Base-by-base conservation (phyloP, 2,888 invertebrate species). In the Zelleria hepariella region DNA sequence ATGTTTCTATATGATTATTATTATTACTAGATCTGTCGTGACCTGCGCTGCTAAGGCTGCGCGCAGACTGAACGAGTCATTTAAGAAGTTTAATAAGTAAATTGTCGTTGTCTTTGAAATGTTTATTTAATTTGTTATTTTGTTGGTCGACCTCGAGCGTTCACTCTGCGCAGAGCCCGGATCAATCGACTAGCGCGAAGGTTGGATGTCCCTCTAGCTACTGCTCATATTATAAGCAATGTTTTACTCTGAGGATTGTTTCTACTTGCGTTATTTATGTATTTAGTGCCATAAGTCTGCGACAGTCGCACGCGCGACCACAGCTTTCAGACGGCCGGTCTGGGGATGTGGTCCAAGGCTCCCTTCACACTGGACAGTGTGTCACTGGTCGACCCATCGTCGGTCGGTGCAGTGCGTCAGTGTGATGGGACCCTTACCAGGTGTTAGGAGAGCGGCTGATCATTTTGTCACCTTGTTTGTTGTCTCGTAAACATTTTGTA, bases 261-360 rank as follows among this genome's bases (percentile, higher is more conserved):
- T 64, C 49, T 61, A 62, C 48, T 65, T 60, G 58, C 63, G 64
- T 67, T 65, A 63, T 64, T 61, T 66, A 63, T 42, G 32, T 42
- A 15, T 67, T 66, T 64, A 64, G 67, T 67, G 67, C 67, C 67
- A 67, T 67, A 67, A 64, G 59, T 60, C 62, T 64, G 65, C 62
- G 62, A 53, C 20, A 20, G 20, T 27, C 32, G 55, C 54, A 18
- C 25, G 54, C 15, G 26, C 26, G 54, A 26, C 26, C 25, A 26
- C 25, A 26, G 54, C 54, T 26, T 54, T 51, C 10, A 10, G 20
- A 10, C 23, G 51, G 20, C 23, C 21, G 32, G 32, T 15, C 51
- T 21, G 10, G 23, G 23, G 23, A 21, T 23, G 51, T 51, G 51
- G 51, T 10, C 51, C 21, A 20, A 51, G 51, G 51, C 7, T 23